Conservation (phyloP, 2,113 vertebrate genomes). For the Pristiophorus japonicus region DNA sequence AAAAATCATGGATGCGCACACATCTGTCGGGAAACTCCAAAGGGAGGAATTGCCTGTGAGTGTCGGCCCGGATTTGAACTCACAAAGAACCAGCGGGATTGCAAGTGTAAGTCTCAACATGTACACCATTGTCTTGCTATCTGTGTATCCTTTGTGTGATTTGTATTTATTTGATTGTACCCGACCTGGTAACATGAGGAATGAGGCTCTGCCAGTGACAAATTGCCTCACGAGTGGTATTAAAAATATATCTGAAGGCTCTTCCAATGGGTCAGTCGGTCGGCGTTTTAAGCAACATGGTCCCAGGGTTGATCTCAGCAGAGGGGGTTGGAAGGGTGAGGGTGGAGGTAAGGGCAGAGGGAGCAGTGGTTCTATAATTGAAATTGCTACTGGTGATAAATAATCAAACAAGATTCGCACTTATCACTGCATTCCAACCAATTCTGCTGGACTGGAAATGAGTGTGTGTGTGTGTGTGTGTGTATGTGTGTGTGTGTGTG, state of each 20-base stretch:
- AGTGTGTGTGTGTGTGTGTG: not conserved
- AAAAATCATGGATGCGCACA: constrained; percentile 96
- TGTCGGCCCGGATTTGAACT: constrained; percentile 95
- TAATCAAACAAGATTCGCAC: not conserved
- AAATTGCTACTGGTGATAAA: not conserved
- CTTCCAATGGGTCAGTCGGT: not conserved
- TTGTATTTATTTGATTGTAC: not conserved
- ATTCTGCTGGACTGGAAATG: not conserved
- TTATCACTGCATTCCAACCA: constrained; percentile 6
- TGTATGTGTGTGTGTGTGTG: not conserved
- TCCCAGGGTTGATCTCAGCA: not conserved
- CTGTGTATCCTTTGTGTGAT: not conserved
- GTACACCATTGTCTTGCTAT: not conserved
- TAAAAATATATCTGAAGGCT: not conserved
- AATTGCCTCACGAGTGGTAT: not conserved
- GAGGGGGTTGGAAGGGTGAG: no score
- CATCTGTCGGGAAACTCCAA: constrained; percentile 90
- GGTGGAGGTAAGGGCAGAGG: no score
- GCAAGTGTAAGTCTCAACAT: constrained; percentile 75
- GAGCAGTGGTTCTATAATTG: not conserved
- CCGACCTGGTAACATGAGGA: not conserved
- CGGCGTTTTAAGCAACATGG: not conserved
- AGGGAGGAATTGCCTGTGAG: constrained; percentile 89
- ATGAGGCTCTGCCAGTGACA: not conserved
- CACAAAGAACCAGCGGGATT: constrained; percentile 90